Percentiles rank a stretch among this genome's conserved stretches.
Conservation (phyloP, 2,888 invertebrate genomes). For the Rotaria socialis region DNA sequence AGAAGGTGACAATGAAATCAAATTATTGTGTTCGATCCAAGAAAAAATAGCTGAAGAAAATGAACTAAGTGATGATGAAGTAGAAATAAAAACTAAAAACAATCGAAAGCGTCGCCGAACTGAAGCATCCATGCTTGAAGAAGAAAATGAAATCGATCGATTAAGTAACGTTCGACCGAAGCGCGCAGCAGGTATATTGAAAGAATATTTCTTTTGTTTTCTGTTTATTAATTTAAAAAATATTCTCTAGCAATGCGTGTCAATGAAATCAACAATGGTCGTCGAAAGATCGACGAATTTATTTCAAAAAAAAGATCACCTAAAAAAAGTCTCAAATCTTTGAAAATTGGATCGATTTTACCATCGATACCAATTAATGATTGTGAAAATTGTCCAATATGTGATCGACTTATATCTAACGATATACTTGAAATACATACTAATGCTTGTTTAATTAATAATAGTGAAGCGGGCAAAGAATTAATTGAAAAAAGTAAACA, state of each 20-base stretch:
- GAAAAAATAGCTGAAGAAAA: neutral
- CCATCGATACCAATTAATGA: neutral
- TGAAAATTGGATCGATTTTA: neutral
- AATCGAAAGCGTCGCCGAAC: neutral
- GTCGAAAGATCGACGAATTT: neutral
- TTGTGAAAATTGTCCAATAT: neutral
- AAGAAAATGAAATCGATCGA: neutral
- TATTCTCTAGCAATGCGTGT: neutral
- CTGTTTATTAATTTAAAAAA: too few relatives aligned
- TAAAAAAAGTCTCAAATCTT: neutral
- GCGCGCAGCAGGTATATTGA: neutral
- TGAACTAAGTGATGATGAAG: neutral
- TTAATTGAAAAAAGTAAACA: conserved; percentile 22
- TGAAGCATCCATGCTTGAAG: neutral
- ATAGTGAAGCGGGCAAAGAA: neutral
- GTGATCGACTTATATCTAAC: neutral
- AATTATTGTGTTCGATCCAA: neutral
- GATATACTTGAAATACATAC: conserved; percentile 11
- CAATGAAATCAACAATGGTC: neutral
- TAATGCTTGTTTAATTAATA: neutral
- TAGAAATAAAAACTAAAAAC: neutral
- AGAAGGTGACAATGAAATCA: neutral
- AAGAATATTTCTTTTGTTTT: too few relatives aligned
- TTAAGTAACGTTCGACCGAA: neutral
- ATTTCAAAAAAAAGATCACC: neutral